Evolutionary conservation across 2,113 vertebrate species (phyloP).

Genomic region (Penelope pileata): DNA sequence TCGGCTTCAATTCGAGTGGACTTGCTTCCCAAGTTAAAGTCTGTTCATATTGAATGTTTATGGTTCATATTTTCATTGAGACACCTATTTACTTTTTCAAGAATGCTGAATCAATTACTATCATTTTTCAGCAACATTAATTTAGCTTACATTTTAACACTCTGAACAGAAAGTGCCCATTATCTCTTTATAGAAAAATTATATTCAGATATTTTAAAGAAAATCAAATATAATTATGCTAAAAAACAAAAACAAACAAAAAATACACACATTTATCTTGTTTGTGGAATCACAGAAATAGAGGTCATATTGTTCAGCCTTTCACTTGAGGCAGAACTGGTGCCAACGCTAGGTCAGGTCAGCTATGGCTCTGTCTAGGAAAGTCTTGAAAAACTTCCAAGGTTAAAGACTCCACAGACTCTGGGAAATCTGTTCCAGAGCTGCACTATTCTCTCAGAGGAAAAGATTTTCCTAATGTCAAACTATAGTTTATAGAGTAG

Average conservation of each 20-base stretch:
- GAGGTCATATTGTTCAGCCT: not conserved
- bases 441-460: not conserved
- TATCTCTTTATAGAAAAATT: not conserved
- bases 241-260: not conserved
- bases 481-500: not conserved
- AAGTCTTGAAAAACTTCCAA: not conserved
- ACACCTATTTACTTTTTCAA: not conserved
- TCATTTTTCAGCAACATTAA: no score
- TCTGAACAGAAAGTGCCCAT: no score
- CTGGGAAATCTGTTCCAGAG: not conserved
- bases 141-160: no score
- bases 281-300: not conserved
- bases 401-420: not conserved
- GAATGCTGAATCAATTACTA: no score
- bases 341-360: not conserved
- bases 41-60: not conserved
- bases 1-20: not conserved
- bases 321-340: not conserved
- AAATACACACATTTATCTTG: not conserved
- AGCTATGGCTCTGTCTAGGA: not conserved
- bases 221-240: not conserved
- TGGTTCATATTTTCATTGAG: not conserved
- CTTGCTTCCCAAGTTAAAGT: not conserved
- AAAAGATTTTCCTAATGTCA: not conserved
- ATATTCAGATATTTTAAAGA: not conserved